Evolutionary conservation across 2,888 invertebrate genomes (phyloP).

Genomic region (Sericinus montela): DNA sequence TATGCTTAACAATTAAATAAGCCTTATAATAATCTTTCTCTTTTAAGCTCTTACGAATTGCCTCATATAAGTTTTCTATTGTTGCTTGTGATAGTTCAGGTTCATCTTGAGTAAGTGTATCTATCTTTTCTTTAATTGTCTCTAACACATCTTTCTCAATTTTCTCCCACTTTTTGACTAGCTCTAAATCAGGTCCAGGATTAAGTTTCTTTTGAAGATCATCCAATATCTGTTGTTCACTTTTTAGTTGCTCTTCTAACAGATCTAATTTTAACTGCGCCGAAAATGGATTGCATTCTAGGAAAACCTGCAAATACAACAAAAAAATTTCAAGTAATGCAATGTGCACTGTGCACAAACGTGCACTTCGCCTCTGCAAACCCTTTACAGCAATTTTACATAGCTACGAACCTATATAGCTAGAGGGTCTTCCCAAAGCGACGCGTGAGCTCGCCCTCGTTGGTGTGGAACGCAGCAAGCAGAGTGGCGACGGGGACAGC

Average conservation of each 20-base stretch:
- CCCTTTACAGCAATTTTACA: no score
- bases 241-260: constrained; percentile 79
- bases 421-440: no score
- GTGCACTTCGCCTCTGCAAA: no score
- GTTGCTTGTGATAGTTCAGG: constrained; percentile 65
- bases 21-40: constrained; percentile 76
- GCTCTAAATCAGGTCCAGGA: constrained; percentile 63
- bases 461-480: no score
- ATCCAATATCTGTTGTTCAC: constrained; percentile 81
- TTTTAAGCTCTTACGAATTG: constrained; percentile 61
- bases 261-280: constrained; percentile 81
- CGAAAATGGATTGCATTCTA: constrained; percentile 93
- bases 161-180: constrained; percentile 71
- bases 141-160: constrained; percentile 71
- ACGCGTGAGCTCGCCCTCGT: no score
- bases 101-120: constrained; percentile 67
- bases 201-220: constrained; percentile 76
- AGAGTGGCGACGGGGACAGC: no score
- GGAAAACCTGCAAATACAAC: constrained; percentile 76
- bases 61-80: constrained; percentile 60
- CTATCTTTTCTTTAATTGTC: constrained; percentile 70
- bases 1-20: constrained; percentile 67
- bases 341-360: no score
- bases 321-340: background rate
- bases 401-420: no score